Evolutionary conservation across 2,113 vertebrate genomes (phyloP).

Genomic region (Saimiri boliviensis): DNA sequence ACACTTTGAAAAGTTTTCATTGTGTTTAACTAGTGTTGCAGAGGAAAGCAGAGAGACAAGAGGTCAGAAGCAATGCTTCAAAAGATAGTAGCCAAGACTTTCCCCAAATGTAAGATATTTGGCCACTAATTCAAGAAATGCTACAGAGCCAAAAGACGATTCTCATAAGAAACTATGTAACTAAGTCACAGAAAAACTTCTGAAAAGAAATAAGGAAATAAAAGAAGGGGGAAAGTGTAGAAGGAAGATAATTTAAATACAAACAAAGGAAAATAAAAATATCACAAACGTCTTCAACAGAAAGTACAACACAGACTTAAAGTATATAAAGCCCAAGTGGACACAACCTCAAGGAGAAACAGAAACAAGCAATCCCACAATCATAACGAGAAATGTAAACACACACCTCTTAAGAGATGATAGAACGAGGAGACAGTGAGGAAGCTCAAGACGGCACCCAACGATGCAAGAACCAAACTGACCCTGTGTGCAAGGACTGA

Average conservation of each 20-base stretch:
- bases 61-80: neutral
- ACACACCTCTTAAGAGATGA: neutral
- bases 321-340: neutral
- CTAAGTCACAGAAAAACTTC: neutral
- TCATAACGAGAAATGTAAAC: neutral
- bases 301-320: neutral
- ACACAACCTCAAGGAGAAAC: neutral
- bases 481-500: neutral
- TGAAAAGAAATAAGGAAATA: neutral
- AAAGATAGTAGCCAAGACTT: neutral
- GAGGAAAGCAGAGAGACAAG: neutral
- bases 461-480: neutral
- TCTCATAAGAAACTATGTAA: neutral
- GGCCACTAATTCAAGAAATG: neutral
- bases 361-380: neutral
- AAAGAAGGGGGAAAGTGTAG: too few species aligned
- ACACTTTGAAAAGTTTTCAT: neutral
- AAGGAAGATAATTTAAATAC: neutral
- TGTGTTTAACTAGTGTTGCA: neutral
- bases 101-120: neutral
- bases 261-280: neutral
- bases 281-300: neutral
- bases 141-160: neutral
- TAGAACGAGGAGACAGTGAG: neutral
- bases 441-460: neutral